A percentile compares a stretch with the other conserved stretches of the same genome.
These are phyloP conservation scores for Callorhinus ursinus DNA, from an alignment of 2,113 vertebrate species.

Conservation along the genomic window DNA sequence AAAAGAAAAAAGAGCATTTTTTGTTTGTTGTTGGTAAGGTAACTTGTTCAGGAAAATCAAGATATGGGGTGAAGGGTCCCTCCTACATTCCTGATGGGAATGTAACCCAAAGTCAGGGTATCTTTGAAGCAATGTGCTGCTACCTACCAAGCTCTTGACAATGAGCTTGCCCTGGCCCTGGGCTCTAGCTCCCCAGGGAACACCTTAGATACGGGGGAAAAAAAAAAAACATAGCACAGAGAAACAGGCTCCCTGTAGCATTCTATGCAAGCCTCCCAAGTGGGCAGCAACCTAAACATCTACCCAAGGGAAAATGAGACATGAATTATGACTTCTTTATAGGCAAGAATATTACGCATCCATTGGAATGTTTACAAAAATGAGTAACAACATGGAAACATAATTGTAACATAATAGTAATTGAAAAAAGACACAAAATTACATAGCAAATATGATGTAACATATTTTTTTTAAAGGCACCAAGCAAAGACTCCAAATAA, in stretches of 20 bases:
- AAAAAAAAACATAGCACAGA: neutral
- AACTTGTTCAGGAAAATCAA: neutral
- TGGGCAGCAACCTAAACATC: neutral
- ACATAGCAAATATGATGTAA: neutral
- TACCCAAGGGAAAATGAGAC: neutral
- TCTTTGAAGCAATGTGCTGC: fast-evolving
- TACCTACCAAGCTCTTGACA: fast-evolving
- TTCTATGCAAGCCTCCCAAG: neutral
- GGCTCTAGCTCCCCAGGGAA: neutral
- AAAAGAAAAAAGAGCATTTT: neutral
- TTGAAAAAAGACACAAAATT: neutral
- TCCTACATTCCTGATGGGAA: fast-evolving
- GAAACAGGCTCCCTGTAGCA: neutral
- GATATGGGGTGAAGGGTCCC: neutral
- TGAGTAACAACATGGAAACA: neutral
- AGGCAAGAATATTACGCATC: neutral
- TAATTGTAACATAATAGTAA: neutral
- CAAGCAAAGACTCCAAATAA: neutral
- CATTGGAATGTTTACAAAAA: neutral
- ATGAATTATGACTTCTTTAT: neutral
- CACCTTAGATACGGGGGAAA: fast-evolving
- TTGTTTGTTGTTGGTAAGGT: neutral
- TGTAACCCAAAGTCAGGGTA: fast-evolving
- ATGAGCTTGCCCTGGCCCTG: neutral
- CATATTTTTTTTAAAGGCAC: neutral